Base-by-base conservation (phyloP, 1,140 invertebrate genomes). In the Anastrepha ludens region DNA sequence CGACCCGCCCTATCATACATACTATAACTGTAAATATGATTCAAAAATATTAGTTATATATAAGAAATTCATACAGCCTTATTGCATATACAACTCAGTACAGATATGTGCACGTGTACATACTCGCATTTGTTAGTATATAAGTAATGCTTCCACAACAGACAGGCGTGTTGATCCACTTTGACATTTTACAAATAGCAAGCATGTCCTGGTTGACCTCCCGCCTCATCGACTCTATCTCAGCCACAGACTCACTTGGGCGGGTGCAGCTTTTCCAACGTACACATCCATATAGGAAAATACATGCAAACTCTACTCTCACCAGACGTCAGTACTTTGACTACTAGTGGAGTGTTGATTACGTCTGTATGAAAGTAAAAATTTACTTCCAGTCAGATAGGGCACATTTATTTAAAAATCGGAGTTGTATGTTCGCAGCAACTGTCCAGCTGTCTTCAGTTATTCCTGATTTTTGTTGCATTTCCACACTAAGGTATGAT, bases 171-270 rank as follows among this genome's bases (percentile, higher is more conserved):
- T 89, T 91, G 89, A 91, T 90, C 88, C 90, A 91, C 88, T 91
- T 89, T 91, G 91, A 91, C 91, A 91, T 88, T 89, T 90, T 89
- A 91, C 89, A 91, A 91, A 91, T 91, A 89, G 74, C 74, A 81
- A 55, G 55, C 74, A 81, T 81, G 55, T 81, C 62, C 44, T 29
- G 47, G 74, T 15, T 81, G 74, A 81, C 74, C 55, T 17, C 47
- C 74, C 55, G 47, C 74, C 74, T 55, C 74, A 55, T 81, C n/a
- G 74, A 17, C 74, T 81, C 47, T 20, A n/a, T 29, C n/a, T 81
- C 15, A 74, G 41, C 39, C 39, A 1, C 74, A 55, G 47, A 81
- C 17, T 3, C 74, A 81, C 74, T 55, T 15, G 55, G 9, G 47
- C 67, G 44, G 29, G 20, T 67, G 29, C 74, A 58, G 55, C 6